Base-by-base conservation (phyloP, 2,888 invertebrate genomes). In the Silvanus unidentatus region DNA sequence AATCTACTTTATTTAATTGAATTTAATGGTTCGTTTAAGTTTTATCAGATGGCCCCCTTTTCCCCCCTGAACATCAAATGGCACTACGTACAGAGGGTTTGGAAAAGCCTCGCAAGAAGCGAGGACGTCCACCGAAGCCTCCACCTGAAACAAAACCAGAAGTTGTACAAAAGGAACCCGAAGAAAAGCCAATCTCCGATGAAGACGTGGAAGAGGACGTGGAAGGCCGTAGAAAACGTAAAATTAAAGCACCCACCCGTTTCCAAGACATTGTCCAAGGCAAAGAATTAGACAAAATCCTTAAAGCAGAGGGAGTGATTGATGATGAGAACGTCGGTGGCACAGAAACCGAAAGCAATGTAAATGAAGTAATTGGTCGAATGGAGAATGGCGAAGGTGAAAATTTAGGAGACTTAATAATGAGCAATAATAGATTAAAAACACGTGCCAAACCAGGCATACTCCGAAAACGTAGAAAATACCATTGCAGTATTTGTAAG, bases 261-360 rank as follows among this genome's bases (percentile, higher is more conserved):
- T 81, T 76, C 53, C 72, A 71, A 53, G 81, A 78, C 60, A 76
- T 75, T 39, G 77, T 81, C n/a, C 79, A 80, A 77, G 87, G 86
- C 2, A 83, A 84, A 66, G 87, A 87, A 68, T 70, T 87, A 40
- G 86, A 86, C 58, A 75, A 81, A 52, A 82, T 86, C 53, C 82
- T 86, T 55, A 77, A 78, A 57, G 82, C 85, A 59, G 83, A 84
- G 68, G 86, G 85, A 1, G 78, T 86, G 9, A 80, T 79, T 16
- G 84, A 84, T 27, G 76, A 55, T 49, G 74, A 54, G 54, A 32
- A 32, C 13, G n/a, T 15, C 3, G 37, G 16, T 15, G 37, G 15
- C n/a, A n/a, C 32, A n/a, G 13, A n/a, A 32, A 16, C 13, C n/a
- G 15, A 13, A 57, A 52, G 48, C 8, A 47, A 44, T 32, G 54